Base-by-base conservation (phyloP, 1,140 invertebrate species). In the Agrypnia vestita region DNA sequence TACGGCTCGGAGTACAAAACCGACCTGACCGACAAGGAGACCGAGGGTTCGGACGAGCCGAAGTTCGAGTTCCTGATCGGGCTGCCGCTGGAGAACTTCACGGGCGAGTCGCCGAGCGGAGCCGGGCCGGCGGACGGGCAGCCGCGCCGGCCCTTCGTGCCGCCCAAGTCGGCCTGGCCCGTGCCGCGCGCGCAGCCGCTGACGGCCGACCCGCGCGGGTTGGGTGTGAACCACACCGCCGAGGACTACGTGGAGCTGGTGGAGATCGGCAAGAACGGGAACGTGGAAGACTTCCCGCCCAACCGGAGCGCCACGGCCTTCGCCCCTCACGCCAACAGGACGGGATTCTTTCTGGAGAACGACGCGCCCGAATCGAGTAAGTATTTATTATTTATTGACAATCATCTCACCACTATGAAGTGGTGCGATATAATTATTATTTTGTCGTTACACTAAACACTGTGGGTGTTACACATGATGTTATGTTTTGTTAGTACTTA, bases 351-450 rank as follows among this genome's bases (percentile, higher is more conserved):
- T 21, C 11, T 81, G 53, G 82, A 83, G 21, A 83, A 83, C 53
- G 82, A 83, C 59, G 82, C 82, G 4, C 82, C 82, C 0, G 82
- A 80, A 76, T 74, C 81, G 55, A 80, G 82, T 83, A 55, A 83
- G 82, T 80, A 17, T 51, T 61, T 80, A 17, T 51, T 61, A 43
- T 49, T 72, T 4, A 69, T 69, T 13, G n/a, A n/a, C 25, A 51
- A 15, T 51, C n/a, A 51, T 3, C 1, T 51, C 49, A 12, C n/a
- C n/a, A n/a, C n/a, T n/a, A n/a, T n/a, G n/a, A n/a, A n/a, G n/a
- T n/a, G n/a, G n/a, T n/a, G n/a, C n/a, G n/a, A n/a, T n/a, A n/a
- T n/a, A n/a, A n/a, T n/a, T n/a, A n/a, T n/a, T n/a, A n/a, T n/a
- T n/a, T n/a, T n/a, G n/a, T n/a, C n/a, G n/a, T n/a, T n/a, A n/a